Conservation (phyloP, 1,140 invertebrate species). For the Aricia agestis region DNA sequence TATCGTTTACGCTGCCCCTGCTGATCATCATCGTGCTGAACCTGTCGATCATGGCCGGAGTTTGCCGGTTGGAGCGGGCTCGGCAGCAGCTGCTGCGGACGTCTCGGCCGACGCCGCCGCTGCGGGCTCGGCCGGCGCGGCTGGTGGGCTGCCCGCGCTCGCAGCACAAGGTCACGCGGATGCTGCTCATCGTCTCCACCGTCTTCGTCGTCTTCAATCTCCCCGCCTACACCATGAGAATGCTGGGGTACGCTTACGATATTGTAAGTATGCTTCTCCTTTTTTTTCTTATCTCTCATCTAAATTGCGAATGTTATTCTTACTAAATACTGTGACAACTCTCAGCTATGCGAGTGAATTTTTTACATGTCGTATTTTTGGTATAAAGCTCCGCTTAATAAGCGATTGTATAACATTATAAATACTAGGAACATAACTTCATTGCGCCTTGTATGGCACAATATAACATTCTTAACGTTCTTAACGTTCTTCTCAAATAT, state of each 20-base stretch:
- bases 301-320: neutral
- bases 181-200: constrained; percentile 87
- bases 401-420: too few relatives aligned
- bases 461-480: neutral
- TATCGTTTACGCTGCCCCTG: constrained; percentile 84
- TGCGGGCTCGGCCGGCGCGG: constrained; percentile 34
- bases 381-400: too few relatives aligned
- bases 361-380: neutral
- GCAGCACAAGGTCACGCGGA: constrained; percentile 86
- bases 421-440: neutral
- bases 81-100: constrained; percentile 45
- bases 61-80: constrained; percentile 67
- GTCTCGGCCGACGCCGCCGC: constrained; percentile 55
- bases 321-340: neutral
- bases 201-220: constrained; percentile 88
- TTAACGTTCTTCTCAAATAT: neutral
- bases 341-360: neutral
- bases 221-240: constrained; percentile 82
- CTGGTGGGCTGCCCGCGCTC: constrained; percentile 45
- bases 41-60: constrained; percentile 80
- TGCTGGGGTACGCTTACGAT: constrained; percentile 76
- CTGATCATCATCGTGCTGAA: constrained; percentile 84
- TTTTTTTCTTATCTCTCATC: neutral
- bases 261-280: constrained; percentile 43
- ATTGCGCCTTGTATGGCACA: neutral